Evolutionary conservation across 2,888 invertebrate species (phyloP), one percentile per base, ranked within the genome.

Genomic region (Amphiduros pacificus): DNA sequence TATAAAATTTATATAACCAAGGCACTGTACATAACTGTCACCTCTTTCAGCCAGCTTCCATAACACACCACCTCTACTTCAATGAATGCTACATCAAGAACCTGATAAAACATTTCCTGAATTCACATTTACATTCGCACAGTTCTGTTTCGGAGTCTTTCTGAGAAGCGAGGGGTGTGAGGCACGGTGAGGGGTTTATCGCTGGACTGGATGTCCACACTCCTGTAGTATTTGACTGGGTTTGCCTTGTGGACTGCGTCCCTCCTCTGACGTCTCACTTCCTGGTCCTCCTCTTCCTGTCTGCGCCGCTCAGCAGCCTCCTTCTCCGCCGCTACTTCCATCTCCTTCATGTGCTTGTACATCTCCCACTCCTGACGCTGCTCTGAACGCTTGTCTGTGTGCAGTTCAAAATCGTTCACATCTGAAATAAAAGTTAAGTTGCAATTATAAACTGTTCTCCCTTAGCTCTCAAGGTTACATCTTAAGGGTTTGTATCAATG

Each of bases 381-480:
- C 53, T 83, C 83, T 0, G 88, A 88, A 60, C 91, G 80, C 64
- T 85, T 85, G 61, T 89, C 88, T 1, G 89, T 88, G 55, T 87
- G 87, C n/a, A 91, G 78, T 3, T 85, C 81, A 80, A 90, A 87
- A 32, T 87, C 87, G 14, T 80, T 80, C 2, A 80, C 74, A 57
- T 82, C 82, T 72, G 77, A 24, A 68, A 66, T 20, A 31, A 26
- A 53, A 44, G n/a, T 17, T 11, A 44, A 20, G 22, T 44, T n/a
- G 6, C n/a, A 44, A 22, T n/a, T n/a, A n/a, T n/a, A n/a, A n/a
- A n/a, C n/a, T n/a, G n/a, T n/a, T n/a, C n/a, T n/a, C n/a, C n/a
- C n/a, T n/a, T n/a, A n/a, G n/a, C n/a, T n/a, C n/a, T n/a, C n/a
- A n/a, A n/a, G n/a, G n/a, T n/a, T n/a, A n/a, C n/a, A n/a, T n/a